Evolutionary conservation across 2,888 invertebrate genomes (phyloP).

Genomic region (Leucophenga montana): DNA sequence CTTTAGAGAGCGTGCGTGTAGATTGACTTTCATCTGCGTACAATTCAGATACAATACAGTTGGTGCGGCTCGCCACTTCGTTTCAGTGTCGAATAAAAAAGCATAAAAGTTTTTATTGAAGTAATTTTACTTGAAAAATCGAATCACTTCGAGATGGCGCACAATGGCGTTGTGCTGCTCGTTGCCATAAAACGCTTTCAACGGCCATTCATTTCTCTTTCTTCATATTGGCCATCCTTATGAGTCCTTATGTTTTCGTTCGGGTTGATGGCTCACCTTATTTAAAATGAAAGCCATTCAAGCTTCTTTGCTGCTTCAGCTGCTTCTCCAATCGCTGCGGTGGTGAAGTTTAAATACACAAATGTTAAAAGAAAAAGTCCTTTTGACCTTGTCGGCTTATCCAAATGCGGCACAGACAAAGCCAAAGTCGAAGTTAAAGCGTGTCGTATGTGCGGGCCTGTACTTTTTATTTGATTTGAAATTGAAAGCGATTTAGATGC

Average conservation of each 20-base stretch:
- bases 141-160: slow-evolving; percentile 46
- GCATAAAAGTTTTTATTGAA: slow-evolving; percentile 54
- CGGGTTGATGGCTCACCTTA: slow-evolving; percentile 36
- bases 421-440: slow-evolving; percentile 17
- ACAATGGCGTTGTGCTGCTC: slow-evolving; percentile 36
- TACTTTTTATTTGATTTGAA: slow-evolving; percentile 58
- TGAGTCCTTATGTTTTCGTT: slow-evolving; percentile 1
- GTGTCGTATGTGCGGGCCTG: slow-evolving; percentile 48
- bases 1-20: too few relatives aligned
- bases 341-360: slow-evolving; percentile 39
- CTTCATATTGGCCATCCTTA: slow-evolving; percentile 4
- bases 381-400: slow-evolving; percentile 52
- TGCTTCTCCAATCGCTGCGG: slow-evolving; percentile 9
- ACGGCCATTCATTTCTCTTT: neutral
- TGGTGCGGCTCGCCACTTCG: neutral
- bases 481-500: slow-evolving; percentile 54
- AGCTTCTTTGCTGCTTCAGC: neutral
- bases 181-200: slow-evolving; percentile 28
- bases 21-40: neutral
- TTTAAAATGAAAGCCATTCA: slow-evolving; percentile 46
- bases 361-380: slow-evolving; percentile 43
- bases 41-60: neutral
- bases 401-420: neutral
- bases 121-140: slow-evolving; percentile 56
- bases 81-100: slow-evolving; percentile 18